These are phyloP conservation scores for Dallia pectoralis DNA, from an alignment of 2,797 vertebrate genomes.

Conservation along the genomic window DNA sequence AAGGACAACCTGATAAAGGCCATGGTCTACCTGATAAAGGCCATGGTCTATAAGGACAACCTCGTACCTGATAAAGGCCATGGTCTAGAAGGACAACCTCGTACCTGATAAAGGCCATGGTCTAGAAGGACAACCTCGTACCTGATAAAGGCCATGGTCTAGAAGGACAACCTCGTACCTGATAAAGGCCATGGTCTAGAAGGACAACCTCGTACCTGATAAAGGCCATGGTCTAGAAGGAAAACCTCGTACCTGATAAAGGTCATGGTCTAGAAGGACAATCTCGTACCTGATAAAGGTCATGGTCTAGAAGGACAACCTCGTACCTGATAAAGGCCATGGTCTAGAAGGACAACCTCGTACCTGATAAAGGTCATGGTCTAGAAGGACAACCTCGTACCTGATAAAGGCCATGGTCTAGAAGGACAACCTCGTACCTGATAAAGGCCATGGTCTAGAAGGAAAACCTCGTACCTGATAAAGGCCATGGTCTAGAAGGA, in stretches of 20 bases:
- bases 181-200: conserved; percentile 95
- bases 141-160: conserved; percentile 96
- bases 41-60: conserved; percentile 93
- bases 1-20: conserved; percentile 90
- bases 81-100: conserved; percentile 93
- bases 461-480: conserved; percentile 94
- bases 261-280: conserved; percentile 91
- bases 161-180: conserved; percentile 90
- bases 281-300: conserved; percentile 96
- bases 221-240: conserved; percentile 93
- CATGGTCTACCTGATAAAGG: too few species aligned
- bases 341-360: conserved; percentile 92
- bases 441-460: conserved; percentile 95
- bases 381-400: conserved; percentile 90
- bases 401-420: conserved; percentile 97
- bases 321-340: conserved; percentile 97
- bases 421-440: conserved; percentile 90
- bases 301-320: conserved; percentile 92
- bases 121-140: conserved; percentile 92
- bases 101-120: conserved; percentile 96
- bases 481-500: conserved; percentile 93
- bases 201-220: conserved; percentile 94
- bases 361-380: conserved; percentile 97
- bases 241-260: conserved; percentile 95
- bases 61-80: conserved; percentile 94